Conservation (phyloP, 2,797 vertebrate species). For the Synaphobranchus kaupii region DNA sequence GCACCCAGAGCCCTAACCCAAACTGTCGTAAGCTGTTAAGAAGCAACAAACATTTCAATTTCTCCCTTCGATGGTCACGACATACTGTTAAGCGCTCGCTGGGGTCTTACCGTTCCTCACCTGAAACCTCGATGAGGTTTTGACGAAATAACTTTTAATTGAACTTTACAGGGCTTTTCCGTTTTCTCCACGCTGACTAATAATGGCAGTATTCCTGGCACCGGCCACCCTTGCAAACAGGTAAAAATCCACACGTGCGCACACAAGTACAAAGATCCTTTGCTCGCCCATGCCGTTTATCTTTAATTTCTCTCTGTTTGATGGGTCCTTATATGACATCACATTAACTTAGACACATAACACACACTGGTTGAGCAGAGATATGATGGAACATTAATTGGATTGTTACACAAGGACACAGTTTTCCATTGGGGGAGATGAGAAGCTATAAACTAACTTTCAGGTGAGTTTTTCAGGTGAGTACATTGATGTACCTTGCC, state of each 20-base stretch:
- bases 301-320: neutral
- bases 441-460: neutral
- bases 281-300: neutral
- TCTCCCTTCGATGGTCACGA: constrained; percentile 13
- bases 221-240: neutral
- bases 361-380: neutral
- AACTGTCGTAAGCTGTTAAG: constrained; percentile 16
- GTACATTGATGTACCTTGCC: neutral
- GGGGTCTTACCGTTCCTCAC: neutral
- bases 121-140: neutral
- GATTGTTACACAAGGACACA: neutral
- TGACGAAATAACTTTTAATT: neutral
- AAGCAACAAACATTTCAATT: constrained; percentile 10
- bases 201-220: neutral
- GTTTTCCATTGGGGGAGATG: neutral
- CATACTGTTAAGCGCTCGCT: neutral
- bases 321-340: neutral
- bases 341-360: neutral
- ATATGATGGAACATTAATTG: neutral
- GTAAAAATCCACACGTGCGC: neutral
- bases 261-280: neutral
- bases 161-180: neutral
- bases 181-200: neutral
- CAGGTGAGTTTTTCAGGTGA: neutral
- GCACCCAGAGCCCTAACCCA: neutral